phyloP scores from a whole-genome alignment of 2,888 invertebrate genomes.

The Conchocele bisecta region DNA sequence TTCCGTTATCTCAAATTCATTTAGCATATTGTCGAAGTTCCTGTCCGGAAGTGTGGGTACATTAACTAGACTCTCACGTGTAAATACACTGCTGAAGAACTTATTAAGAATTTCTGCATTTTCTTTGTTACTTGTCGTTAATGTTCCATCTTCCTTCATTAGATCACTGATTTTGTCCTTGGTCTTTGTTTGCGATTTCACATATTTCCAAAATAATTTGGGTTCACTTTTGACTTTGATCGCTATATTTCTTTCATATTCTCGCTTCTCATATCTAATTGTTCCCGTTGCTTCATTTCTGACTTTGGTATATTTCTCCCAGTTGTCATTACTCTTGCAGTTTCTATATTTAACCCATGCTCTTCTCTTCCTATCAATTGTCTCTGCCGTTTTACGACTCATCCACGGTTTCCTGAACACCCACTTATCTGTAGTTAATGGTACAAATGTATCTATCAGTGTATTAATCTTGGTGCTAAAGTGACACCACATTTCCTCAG shows the following conservation, averaged over 20 bases:
- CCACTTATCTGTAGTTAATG: too few species aligned
- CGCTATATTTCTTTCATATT: conserved; percentile 1
- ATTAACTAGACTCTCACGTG: neutral
- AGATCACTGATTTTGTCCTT: conserved; percentile 7
- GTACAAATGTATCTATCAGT: too few species aligned
- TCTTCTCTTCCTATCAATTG: too few species aligned
- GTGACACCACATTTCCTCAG: too few species aligned
- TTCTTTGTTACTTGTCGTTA: neutral
- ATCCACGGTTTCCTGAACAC: too few species aligned
- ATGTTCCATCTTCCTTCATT: neutral
- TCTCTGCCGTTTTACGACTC: too few species aligned
- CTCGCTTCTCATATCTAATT: neutral
- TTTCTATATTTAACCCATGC: neutral
- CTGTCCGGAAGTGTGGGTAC: neutral
- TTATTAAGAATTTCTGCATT: conserved; percentile 8
- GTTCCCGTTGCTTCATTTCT: neutral
- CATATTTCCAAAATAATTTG: conserved; percentile 4
- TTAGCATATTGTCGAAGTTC: neutral
- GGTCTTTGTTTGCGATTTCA: too few species aligned
- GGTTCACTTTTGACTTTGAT: neutral
- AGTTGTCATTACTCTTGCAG: neutral
- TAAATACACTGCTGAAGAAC: conserved; percentile 10
- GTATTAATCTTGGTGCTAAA: too few species aligned
- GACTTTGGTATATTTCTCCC: neutral
- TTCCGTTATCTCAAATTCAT: neutral